These are phyloP conservation scores for Florisuga fusca DNA, from an alignment of 2,797 vertebrate species.

Conservation along the genomic window DNA sequence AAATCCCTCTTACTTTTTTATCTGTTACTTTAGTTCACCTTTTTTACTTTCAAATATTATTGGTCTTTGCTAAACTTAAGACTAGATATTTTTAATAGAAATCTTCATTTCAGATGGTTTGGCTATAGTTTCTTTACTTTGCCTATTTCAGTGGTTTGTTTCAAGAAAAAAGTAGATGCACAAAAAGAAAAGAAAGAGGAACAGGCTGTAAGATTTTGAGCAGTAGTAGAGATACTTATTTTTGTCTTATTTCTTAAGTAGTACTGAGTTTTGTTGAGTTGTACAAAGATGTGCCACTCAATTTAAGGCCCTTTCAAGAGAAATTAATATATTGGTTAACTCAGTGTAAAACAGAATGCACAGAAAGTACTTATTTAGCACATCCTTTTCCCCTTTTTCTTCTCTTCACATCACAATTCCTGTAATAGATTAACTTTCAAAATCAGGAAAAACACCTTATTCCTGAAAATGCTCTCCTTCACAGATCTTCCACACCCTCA, in stretches of 20 bases:
- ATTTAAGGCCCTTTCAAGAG: background rate
- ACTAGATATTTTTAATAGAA: background rate
- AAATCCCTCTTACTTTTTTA: background rate
- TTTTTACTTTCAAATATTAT: background rate
- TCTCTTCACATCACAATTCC: background rate
- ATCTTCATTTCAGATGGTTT: background rate
- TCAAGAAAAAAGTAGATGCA: background rate
- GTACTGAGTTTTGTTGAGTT: background rate
- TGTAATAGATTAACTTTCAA: background rate
- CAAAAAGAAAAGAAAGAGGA: background rate
- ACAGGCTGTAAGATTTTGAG: background rate
- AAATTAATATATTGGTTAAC: background rate
- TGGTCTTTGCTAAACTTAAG: background rate
- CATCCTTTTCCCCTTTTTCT: background rate
- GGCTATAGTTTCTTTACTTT: background rate
- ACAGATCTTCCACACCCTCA: background rate
- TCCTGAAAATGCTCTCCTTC: background rate
- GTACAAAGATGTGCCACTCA: background rate
- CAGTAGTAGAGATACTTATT: background rate
- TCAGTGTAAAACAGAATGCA: background rate
- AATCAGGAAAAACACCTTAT: background rate
- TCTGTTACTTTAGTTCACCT: rapidly evolving
- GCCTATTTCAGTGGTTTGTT: background rate
- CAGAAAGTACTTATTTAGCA: background rate
- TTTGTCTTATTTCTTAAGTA: background rate